These are phyloP conservation scores for Thripadectes ignobilis DNA, from an alignment of 2,797 vertebrate genomes.

Conservation along the genomic window DNA sequence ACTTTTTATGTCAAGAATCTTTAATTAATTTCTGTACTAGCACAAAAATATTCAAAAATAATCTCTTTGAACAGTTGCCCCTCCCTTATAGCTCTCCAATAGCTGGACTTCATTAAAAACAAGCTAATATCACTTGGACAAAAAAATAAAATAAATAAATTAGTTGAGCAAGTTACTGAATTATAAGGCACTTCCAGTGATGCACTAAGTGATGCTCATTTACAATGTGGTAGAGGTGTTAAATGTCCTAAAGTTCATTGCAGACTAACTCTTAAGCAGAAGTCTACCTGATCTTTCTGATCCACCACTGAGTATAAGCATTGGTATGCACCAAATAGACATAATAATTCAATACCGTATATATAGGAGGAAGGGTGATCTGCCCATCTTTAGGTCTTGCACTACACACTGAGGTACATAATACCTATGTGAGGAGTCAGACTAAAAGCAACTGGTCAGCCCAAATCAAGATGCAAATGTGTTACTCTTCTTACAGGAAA, in stretches of 20 bases:
- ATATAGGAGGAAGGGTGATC: neutral
- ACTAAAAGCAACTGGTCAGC: neutral
- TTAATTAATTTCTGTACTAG: neutral
- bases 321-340: accelerated
- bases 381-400: neutral
- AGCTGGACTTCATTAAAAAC: neutral
- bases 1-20: neutral
- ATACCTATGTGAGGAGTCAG: neutral
- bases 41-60: neutral
- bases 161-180: neutral
- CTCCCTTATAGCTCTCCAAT: neutral
- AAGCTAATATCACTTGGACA: neutral
- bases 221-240: neutral
- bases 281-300: neutral
- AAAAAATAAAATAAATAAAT: neutral
- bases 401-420: neutral
- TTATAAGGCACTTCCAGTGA: neutral
- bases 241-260: neutral
- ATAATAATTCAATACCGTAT: neutral
- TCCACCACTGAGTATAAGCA: neutral
- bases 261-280: neutral
- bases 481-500: neutral
- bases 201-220: neutral
- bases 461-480: neutral
- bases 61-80: neutral